Evolutionary conservation across 1,140 invertebrate species (phyloP).

Genomic region (Venturia canescens): DNA sequence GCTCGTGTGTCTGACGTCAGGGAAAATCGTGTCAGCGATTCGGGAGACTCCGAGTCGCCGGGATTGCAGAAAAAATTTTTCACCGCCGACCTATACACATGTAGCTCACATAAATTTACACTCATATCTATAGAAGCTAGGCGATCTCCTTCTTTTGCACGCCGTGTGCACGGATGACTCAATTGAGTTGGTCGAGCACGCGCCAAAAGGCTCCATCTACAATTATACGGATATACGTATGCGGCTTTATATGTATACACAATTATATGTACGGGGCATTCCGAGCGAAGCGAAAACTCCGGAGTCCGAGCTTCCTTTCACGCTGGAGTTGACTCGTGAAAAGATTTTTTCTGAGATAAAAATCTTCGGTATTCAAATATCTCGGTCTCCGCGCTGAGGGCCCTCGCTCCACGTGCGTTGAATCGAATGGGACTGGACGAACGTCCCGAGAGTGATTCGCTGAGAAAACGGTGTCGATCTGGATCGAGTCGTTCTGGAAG

Average conservation of each 20-base stretch:
- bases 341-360: too few species aligned
- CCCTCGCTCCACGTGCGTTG: too few species aligned
- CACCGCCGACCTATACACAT: not conserved
- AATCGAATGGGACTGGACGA: too few species aligned
- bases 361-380: too few species aligned
- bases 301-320: too few species aligned
- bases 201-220: slow-evolving; percentile 21
- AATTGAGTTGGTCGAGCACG: slow-evolving; percentile 18
- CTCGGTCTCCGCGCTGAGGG: too few species aligned
- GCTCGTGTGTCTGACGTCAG: slow-evolving; percentile 12
- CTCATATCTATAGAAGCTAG: not conserved
- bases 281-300: not conserved
- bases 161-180: not conserved
- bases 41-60: slow-evolving; percentile 22
- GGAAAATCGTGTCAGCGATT: slow-evolving; percentile 24
- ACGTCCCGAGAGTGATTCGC: too few species aligned
- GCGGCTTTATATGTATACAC: not conserved
- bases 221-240: not conserved
- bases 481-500: too few species aligned
- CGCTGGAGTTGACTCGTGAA: too few species aligned
- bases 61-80: slow-evolving; percentile 25
- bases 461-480: too few species aligned
- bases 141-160: slow-evolving; percentile 9
- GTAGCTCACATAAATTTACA: not conserved
- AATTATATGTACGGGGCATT: not conserved